phyloP scores from a whole-genome alignment of 2,113 vertebrate species.

The Felis chaus region DNA sequence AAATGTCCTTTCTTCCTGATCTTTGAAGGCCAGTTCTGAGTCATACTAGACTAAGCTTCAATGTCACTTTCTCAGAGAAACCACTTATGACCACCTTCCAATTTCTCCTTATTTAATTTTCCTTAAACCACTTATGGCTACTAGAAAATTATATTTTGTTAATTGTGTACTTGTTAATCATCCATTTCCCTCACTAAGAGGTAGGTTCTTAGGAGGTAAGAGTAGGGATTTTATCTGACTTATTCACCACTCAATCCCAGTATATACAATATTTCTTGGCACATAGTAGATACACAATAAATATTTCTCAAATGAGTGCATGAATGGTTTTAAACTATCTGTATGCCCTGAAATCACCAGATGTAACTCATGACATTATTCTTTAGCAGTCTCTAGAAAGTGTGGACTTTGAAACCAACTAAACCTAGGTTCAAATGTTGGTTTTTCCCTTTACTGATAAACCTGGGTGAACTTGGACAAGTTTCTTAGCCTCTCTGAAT shows the following conservation, averaged over 20 bases:
- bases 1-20: background rate
- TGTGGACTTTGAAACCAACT: background rate
- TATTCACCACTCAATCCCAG: background rate
- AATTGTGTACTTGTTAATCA: background rate
- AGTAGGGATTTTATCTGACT: background rate
- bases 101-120: background rate
- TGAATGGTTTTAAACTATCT: background rate
- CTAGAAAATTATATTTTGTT: constrained; percentile 4
- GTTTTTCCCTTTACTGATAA: constrained; percentile 2
- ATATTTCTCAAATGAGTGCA: background rate
- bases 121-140: constrained; percentile 19
- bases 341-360: background rate
- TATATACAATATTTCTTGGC: background rate
- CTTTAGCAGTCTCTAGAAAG: background rate
- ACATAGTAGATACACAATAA: background rate
- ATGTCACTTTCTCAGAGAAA: constrained; percentile 28
- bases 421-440: background rate
- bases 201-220: background rate
- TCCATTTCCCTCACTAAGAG: background rate
- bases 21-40: background rate
- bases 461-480: background rate
- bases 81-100: background rate
- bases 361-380: background rate
- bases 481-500: constrained; percentile 21
- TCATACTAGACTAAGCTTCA: constrained; percentile 1